Base-by-base conservation (phyloP, 2,888 invertebrate genomes). In the Meiosimyza platycephala region DNA sequence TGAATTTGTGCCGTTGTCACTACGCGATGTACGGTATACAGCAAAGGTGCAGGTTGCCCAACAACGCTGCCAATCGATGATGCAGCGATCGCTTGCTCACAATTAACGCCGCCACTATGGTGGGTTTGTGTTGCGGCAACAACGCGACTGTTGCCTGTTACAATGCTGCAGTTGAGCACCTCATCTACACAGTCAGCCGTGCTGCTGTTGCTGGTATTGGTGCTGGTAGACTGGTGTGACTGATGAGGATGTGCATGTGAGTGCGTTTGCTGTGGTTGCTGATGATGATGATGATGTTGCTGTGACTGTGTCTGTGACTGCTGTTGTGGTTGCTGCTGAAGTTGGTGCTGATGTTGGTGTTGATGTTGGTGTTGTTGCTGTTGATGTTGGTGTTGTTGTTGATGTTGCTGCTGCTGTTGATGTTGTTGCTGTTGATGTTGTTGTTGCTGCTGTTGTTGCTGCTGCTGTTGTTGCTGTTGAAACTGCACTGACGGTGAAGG, bases 1-100 rank as follows among this genome's bases (percentile, higher is more conserved):
- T 87, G 87, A 71, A 87, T 85, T 79, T 87, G 87, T 67, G 87
- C 85, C 60, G 87, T 87, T 68, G 87, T 86, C 68, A 87, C 87
- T 74, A 87, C 87, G 47, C 87, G 84, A 78, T 87, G 87, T 69
- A 87, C 87, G 22, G 87, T 87, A 75, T 87, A 87, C 80, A 87
- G 79, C 72, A 87, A 80, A 18, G 87, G 86, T 67, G 85, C 84
- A 74, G 81, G 72, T 72, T 75, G 72, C 28, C 76, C 75, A 72
- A 79, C 80, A 33, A 79, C 78, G 73, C 80, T 74, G 55, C 78
- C 80, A 7, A 77, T 76, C 54, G 83, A 78, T 64, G 83, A 75
- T 63, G 79, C 76, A 9, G 78, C 70, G 28, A 76, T 75, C 55
- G 72, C 72, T 74, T 80, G 79, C 62, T 82, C 82, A 75, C 80